Evolutionary conservation across 1,140 invertebrate genomes (phyloP), one percentile per base, ranked within the genome.

Genomic region (Sarcophaga bullata): DNA sequence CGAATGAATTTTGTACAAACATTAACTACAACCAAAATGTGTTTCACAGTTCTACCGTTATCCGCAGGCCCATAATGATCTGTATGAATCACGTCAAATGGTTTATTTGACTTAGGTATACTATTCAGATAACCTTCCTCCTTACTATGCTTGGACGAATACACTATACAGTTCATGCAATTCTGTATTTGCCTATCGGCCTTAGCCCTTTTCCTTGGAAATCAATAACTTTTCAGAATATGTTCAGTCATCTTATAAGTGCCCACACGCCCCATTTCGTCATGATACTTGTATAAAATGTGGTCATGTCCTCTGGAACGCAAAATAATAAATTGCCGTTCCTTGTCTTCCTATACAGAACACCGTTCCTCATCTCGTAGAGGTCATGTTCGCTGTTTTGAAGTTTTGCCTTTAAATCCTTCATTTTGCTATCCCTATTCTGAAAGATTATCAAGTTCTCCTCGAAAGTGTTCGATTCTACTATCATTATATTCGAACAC

Each of bases 11-110:
- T 85, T 52, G 82, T 84, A 19, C 88, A 89, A 62, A 87, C 85
- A 82, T 90, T 84, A 80, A 90, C 91, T 0, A 92, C 78, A 0
- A 90, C 89, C 80, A 92, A 90, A 1, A 89, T 89, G 83, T 92
- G 91, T 81, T 87, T 87, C 86, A 91, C 90, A 25, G 83, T 58
- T 0, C 19, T 84, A 17, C 89, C 89, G 19, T 86, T 84, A 19
- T 90, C 89, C n/a, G 86, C 52, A 6, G 86, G 86, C 6, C 87
- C 87, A 78, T 62, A 85, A 83, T 89, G 87, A 78, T 87, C 86
- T 0, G 87, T 82, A 80, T 88, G 86, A 46, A 86, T 49, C 0
- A 84, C 84, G 11, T 84, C 47, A 76, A 87, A 87, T 5, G 86
- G 87, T 48, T 80, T 54, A 15, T 81, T 62, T 7, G 82, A 83